Conservation (phyloP, 2,888 invertebrate genomes). For the Sycophila texana region DNA sequence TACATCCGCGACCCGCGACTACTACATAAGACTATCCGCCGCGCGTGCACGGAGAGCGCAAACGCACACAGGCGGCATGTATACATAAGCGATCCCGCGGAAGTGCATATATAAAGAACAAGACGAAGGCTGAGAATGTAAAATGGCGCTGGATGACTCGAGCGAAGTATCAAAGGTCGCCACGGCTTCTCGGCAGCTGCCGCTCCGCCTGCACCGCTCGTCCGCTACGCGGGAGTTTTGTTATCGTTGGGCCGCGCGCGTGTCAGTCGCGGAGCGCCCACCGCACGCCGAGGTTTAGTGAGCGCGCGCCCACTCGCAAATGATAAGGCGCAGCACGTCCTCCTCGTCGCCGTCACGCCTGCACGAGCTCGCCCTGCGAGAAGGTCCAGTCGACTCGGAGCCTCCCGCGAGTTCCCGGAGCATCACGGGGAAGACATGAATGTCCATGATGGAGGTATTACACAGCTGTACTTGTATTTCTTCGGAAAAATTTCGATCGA, state of each 20-base stretch:
- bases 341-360: background rate
- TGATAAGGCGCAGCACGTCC: conserved; percentile 33
- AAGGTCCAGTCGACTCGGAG: background rate
- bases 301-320: conserved; percentile 13
- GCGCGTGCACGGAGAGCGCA: background rate
- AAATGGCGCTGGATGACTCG: conserved; percentile 73
- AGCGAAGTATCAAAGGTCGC: conserved; percentile 71
- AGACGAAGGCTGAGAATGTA: conserved; percentile 46
- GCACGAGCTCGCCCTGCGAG: background rate
- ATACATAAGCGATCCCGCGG: no score
- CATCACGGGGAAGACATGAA: conserved; percentile 65
- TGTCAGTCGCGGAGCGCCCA: background rate
- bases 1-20: no score
- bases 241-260: conserved; percentile 4
- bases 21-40: no score
- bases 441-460: conserved; percentile 68
- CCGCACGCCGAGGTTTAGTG: background rate
- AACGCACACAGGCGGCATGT: background rate
- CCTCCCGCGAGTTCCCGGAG: background rate
- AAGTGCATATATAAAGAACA: background rate
- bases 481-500: background rate
- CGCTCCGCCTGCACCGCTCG: background rate
- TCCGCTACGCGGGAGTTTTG: background rate
- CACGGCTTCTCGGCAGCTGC: conserved; percentile 8
- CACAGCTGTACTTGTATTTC: background rate